These are phyloP conservation scores for Seira musarum DNA, from an alignment of 2,888 invertebrate species.

Conservation along the genomic window DNA sequence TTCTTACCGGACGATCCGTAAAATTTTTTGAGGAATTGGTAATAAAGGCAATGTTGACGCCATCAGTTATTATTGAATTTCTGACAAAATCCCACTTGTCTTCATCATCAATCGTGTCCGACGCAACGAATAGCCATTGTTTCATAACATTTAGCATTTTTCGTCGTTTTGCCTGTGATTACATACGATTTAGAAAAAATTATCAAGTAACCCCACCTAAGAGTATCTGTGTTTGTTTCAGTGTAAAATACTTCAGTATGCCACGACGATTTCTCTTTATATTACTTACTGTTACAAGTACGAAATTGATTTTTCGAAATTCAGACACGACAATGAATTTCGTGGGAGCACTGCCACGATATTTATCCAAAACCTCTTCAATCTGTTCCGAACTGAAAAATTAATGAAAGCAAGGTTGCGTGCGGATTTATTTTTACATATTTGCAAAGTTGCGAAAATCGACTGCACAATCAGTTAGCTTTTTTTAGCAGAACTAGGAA, in stretches of 20 bases:
- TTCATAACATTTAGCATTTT: conserved; percentile 81
- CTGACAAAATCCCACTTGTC: conserved; percentile 61
- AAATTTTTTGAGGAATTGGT: conserved; percentile 79
- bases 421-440: too few relatives aligned
- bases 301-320: conserved; percentile 59
- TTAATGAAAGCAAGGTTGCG: too few relatives aligned
- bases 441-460: too few relatives aligned
- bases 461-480: too few relatives aligned
- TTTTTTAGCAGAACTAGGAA: too few relatives aligned
- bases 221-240: too few relatives aligned
- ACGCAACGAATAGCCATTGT: conserved; percentile 87
- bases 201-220: too few relatives aligned
- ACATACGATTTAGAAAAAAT: too few relatives aligned
- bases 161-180: conserved; percentile 77
- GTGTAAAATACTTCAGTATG: too few relatives aligned
- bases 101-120: conserved; percentile 74
- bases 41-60: conserved; percentile 86
- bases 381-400: conserved; percentile 62
- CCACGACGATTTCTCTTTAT: too few relatives aligned
- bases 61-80: conserved; percentile 77
- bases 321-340: conserved; percentile 65
- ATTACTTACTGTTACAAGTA: conserved; percentile 61
- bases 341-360: conserved; percentile 32
- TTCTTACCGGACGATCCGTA: conserved; percentile 44
- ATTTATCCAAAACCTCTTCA: conserved; percentile 58